A percentile compares a stretch with the other conserved stretches of the same genome.
Evolutionary conservation across 2,113 vertebrate species (phyloP).

Genomic region (Mastomys coucha): DNA sequence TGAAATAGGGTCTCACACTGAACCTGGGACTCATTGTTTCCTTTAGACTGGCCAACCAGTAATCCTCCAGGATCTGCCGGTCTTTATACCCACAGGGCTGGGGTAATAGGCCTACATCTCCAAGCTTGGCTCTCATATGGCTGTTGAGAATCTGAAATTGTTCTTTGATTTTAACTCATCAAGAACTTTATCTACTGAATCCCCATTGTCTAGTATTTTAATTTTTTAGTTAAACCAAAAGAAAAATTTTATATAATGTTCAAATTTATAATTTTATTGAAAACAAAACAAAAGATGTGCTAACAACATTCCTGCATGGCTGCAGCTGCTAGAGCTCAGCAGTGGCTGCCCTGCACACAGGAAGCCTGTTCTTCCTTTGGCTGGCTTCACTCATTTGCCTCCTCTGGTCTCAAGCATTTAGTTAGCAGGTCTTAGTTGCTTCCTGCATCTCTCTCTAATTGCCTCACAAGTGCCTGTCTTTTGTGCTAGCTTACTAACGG

Average conservation of each 20-base stretch:
- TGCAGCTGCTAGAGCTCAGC: background rate
- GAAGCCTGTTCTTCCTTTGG: background rate
- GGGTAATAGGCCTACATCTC: background rate
- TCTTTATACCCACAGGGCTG: background rate
- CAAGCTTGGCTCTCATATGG: background rate
- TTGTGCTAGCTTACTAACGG: background rate
- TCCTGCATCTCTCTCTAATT: background rate
- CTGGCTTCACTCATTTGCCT: background rate
- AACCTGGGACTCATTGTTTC: background rate
- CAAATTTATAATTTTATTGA: slow-evolving; percentile 32
- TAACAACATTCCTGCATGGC: background rate
- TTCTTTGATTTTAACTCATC: background rate
- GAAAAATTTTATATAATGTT: slow-evolving; percentile 22
- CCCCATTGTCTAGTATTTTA: background rate
- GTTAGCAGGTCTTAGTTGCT: background rate
- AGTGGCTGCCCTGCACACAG: background rate
- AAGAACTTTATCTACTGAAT: background rate
- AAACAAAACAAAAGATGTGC: background rate
- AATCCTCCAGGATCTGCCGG: background rate
- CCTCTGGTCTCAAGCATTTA: slow-evolving; percentile 1
- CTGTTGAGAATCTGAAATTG: background rate
- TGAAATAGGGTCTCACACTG: background rate
- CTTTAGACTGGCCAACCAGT: background rate
- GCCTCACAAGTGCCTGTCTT: background rate
- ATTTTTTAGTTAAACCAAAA: slow-evolving; percentile 5